Evolutionary conservation across 1,140 invertebrate species (phyloP), one percentile per base, ranked within the genome.

Genomic region (Trichonephila clavata): DNA sequence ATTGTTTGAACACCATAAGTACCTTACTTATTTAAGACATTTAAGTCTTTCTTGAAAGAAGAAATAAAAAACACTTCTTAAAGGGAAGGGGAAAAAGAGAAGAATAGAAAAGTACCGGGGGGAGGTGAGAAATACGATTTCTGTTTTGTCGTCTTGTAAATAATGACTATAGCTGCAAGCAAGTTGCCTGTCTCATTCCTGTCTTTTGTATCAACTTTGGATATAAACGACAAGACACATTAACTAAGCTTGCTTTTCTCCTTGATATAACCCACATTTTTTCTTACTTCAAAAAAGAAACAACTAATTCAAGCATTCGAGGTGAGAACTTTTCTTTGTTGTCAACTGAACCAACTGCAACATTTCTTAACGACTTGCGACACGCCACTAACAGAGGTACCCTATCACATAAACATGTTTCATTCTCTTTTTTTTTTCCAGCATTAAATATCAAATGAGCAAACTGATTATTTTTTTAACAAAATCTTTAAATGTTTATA

Each of bases 141-240:
- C 68, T 71, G 68, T 71, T 71, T 71, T 71, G 68, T 71, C 68
- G 68, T 71, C 68, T 32, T 71, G 68, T 71, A 71, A 71, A 71
- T 71, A 71, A 71, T 71, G 68, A 71, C 68, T 18, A 32, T 16
- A n/a, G 24, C 24, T 27, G 24, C 24, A 24, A 71, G 14, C 0
- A 71, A 71, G 68, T 71, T 71, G 68, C 68, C 16, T 16, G 68
- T 71, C 68, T 27, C 68, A 71, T 16, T 32, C 68, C 14, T 27
- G 68, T 27, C 68, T 71, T 71, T 71, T 71, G 68, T 71, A 71
- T 65, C 63, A 71, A 24, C 20, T 65, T 71, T 27, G 27, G 68
- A 16, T 71, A 32, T 71, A 71, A 71, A 71, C 27, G 68, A 32
- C 68, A 27, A 24, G 27, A 32, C 68, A 27, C 68, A 71, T 71